Evolutionary conservation across 2,113 vertebrate species (phyloP).

Genomic region (Ciconia boyciana): DNA sequence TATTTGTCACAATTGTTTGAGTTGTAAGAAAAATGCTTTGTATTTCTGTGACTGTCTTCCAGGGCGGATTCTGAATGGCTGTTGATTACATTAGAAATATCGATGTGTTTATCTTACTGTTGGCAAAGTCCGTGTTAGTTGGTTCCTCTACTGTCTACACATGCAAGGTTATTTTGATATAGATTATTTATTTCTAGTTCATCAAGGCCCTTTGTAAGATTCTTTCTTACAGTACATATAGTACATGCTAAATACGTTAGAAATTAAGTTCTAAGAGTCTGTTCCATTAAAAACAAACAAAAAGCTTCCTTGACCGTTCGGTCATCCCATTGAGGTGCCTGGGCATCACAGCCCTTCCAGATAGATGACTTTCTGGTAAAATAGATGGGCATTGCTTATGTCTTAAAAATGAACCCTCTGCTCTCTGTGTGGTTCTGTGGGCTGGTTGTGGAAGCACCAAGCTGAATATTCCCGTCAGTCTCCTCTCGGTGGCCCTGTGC

Average conservation of each 20-base stretch:
- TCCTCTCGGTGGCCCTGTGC: neutral
- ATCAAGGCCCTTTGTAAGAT: neutral
- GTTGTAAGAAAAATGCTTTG: slow-evolving; percentile 2
- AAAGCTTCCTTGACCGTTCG: accelerated
- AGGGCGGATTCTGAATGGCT: slow-evolving; percentile 2
- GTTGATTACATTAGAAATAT: slow-evolving; percentile 4
- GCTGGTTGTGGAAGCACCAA: neutral
- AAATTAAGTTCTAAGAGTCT: neutral
- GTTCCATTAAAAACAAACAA: neutral
- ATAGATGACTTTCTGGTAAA: neutral
- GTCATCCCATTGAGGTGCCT: accelerated
- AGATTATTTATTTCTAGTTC: neutral
- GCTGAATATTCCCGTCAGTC: accelerated
- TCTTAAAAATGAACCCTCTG: neutral
- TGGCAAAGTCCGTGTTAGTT: slow-evolving; percentile 1
- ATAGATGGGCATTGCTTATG: neutral
- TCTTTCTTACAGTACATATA: neutral
- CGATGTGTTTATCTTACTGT: neutral
- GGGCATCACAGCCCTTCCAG: neutral
- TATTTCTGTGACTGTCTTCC: slow-evolving; percentile 5
- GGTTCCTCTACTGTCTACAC: neutral
- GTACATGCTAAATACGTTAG: neutral
- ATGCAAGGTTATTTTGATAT: neutral
- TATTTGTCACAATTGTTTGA: slow-evolving; percentile 1
- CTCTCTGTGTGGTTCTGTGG: neutral